These are phyloP conservation scores for Phengaris arion DNA, from an alignment of 2,888 invertebrate species.

Conservation along the genomic window DNA sequence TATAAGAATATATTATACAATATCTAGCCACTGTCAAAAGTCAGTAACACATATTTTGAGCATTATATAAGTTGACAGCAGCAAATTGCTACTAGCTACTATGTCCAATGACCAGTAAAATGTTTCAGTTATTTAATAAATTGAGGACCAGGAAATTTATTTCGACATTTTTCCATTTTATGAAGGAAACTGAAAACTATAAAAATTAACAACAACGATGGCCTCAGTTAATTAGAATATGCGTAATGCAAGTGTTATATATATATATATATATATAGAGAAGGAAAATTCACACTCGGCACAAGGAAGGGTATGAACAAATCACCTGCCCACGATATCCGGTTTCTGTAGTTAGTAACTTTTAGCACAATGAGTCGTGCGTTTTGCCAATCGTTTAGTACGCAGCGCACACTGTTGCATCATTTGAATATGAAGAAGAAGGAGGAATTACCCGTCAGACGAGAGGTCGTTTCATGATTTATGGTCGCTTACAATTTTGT, in stretches of 20 bases:
- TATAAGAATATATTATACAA: background rate
- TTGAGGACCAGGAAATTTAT: background rate
- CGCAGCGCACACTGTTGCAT: background rate
- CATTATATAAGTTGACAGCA: too few species aligned
- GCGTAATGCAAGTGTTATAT: background rate
- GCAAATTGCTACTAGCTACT: too few species aligned
- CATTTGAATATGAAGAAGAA: slow-evolving; percentile 10
- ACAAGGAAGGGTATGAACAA: background rate
- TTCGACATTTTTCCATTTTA: background rate
- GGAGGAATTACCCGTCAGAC: too few species aligned
- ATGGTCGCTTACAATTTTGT: background rate
- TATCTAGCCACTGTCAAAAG: background rate
- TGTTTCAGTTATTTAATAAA: too few species aligned
- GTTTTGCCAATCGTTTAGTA: background rate
- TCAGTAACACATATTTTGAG: too few species aligned
- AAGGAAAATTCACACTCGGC: background rate
- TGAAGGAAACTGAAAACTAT: background rate
- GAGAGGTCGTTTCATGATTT: slow-evolving; percentile 7
- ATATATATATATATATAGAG: background rate
- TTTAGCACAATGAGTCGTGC: background rate
- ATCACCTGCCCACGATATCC: background rate
- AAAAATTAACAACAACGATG: too few species aligned
- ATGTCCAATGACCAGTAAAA: too few species aligned
- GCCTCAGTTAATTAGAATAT: background rate
- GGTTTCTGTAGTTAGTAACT: background rate